These are phyloP conservation scores for Harpagifer antarcticus DNA, from an alignment of 2,797 vertebrate genomes.

Conservation along the genomic window DNA sequence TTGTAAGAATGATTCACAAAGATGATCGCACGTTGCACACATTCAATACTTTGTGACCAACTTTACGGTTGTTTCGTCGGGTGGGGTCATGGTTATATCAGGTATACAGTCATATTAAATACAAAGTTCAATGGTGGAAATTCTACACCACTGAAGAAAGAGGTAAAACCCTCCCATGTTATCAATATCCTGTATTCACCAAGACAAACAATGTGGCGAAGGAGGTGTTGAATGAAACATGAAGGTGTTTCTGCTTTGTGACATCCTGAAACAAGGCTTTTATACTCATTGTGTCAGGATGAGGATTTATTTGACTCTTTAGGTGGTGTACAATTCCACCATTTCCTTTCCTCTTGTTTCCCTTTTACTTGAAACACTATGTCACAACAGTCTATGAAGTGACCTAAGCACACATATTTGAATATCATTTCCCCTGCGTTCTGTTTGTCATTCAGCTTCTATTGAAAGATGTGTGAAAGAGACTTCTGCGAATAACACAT, in stretches of 20 bases:
- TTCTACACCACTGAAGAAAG: not conserved
- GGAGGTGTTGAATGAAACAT: not conserved
- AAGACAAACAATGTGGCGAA: not conserved
- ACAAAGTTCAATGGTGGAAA: not conserved
- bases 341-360: not conserved
- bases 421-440: not conserved
- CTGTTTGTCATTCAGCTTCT: not conserved
- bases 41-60: slow-evolving; percentile 8
- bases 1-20: not conserved
- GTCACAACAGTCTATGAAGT: not conserved
- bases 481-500: not conserved
- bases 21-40: not conserved
- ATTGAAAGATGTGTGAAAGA: slow-evolving; percentile 9
- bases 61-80: not conserved
- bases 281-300: not conserved
- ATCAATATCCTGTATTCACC: slow-evolving; percentile 8
- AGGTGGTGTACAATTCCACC: not conserved
- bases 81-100: not conserved
- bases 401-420: not conserved
- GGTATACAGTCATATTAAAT: not conserved
- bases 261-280: slow-evolving; percentile 4
- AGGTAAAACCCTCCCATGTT: not conserved
- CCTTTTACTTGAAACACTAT: not conserved
- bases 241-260: not conserved
- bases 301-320: not conserved